These are phyloP conservation scores for Brachynemurus nebulosus DNA, from an alignment of 2,888 invertebrate species.

Conservation along the genomic window DNA sequence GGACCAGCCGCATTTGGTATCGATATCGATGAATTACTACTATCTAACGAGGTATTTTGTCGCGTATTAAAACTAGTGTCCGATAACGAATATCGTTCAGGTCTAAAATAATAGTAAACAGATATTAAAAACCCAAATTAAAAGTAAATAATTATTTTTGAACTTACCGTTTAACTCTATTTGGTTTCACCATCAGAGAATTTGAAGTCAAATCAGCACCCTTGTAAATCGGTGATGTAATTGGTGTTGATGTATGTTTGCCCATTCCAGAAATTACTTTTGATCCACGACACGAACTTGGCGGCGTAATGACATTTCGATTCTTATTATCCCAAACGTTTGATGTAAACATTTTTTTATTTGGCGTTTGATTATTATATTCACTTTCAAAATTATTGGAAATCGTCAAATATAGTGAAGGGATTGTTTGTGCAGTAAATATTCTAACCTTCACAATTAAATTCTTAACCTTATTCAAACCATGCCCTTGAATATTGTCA, in stretches of 20 bases:
- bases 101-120: constrained; percentile 4
- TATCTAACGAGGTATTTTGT: background rate
- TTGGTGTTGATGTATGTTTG: constrained; percentile 8
- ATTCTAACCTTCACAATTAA: constrained; percentile 4
- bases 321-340: background rate
- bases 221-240: background rate
- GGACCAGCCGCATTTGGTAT: constrained; percentile 31
- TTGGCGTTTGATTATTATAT: background rate
- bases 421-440: background rate
- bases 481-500: background rate
- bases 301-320: background rate
- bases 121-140: no score
- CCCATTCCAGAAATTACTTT: background rate
- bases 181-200: constrained; percentile 1
- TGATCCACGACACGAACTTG: background rate
- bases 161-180: constrained; percentile 1
- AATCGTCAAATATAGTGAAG: background rate
- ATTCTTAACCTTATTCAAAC: constrained; percentile 7
- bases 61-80: constrained; percentile 3
- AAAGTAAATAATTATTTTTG: background rate
- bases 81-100: constrained; percentile 7
- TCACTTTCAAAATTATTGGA: background rate
- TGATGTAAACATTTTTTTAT: constrained; percentile 4
- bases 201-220: background rate
- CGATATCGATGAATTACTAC: constrained; percentile 18